These are phyloP conservation scores for Acleris emargana DNA, from an alignment of 2,888 invertebrate genomes.

Conservation along the genomic window DNA sequence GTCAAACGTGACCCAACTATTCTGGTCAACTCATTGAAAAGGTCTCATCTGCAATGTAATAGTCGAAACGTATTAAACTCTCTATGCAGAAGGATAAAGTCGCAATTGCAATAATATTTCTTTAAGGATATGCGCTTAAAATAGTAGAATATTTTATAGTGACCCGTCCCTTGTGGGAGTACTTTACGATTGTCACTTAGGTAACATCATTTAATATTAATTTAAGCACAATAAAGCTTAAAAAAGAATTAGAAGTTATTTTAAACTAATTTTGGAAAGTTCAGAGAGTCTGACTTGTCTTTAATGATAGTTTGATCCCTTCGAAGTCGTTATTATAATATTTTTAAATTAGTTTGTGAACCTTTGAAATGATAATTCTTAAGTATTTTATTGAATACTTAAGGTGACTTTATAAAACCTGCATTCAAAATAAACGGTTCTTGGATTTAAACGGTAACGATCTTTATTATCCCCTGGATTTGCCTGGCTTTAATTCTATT, in stretches of 20 bases:
- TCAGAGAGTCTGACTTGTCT: slow-evolving; percentile 3
- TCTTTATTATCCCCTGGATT: too few species aligned
- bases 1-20: slow-evolving; percentile 40
- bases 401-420: too few species aligned
- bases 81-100: too few species aligned
- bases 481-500: too few species aligned
- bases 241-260: slow-evolving; percentile 4
- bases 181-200: slow-evolving; percentile 13
- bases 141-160: slow-evolving; percentile 3
- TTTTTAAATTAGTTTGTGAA: background rate
- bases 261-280: background rate
- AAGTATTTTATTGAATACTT: too few species aligned
- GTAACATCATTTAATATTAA: slow-evolving; percentile 1
- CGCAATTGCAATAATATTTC: too few species aligned
- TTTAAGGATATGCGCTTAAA: too few species aligned
- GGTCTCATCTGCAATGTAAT: too few species aligned
- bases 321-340: slow-evolving; percentile 28
- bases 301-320: slow-evolving; percentile 27
- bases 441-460: too few species aligned
- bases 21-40: background rate
- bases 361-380: too few species aligned
- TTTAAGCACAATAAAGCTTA: slow-evolving; percentile 2
- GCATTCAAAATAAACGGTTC: too few species aligned
- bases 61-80: too few species aligned
- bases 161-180: slow-evolving; percentile 8